A percentile compares a stretch with the other conserved stretches of the same genome.
These are phyloP conservation scores for Epizoanthus stellaris DNA, from an alignment of 92 coral and sea anemone species.

Conservation along the genomic window DNA sequence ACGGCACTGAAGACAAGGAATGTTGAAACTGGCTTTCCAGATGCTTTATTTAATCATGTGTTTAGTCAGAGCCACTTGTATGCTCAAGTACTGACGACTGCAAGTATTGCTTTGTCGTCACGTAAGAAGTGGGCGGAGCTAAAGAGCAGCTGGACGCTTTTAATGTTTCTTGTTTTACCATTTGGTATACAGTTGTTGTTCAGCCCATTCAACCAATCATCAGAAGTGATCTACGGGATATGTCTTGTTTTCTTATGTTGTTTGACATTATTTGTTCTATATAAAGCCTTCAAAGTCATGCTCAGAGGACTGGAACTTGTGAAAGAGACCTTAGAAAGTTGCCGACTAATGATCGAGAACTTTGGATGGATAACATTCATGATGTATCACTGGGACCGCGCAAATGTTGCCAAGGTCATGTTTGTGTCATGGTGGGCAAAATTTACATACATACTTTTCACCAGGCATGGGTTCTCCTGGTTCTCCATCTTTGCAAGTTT, in stretches of 20 bases:
- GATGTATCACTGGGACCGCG: slow-evolving; percentile 73
- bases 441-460: slow-evolving; percentile 40
- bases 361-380: slow-evolving; percentile 83
- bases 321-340: slow-evolving; percentile 51
- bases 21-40: slow-evolving; percentile 21
- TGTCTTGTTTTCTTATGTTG: slow-evolving; percentile 61
- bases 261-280: slow-evolving; percentile 49
- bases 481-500: slow-evolving; percentile 64
- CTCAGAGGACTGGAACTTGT: slow-evolving; percentile 48
- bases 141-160: slow-evolving; percentile 64
- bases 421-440: slow-evolving; percentile 81
- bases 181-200: slow-evolving; percentile 68
- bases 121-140: slow-evolving; percentile 70
- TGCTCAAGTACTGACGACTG: slow-evolving; percentile 75
- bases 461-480: slow-evolving; percentile 43
- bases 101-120: slow-evolving; percentile 75
- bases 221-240: slow-evolving; percentile 58
- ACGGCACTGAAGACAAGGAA: slow-evolving; percentile 25
- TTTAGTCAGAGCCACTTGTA: slow-evolving; percentile 74
- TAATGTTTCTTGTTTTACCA: slow-evolving; percentile 67
- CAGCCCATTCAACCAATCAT: slow-evolving; percentile 57
- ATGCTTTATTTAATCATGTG: slow-evolving; percentile 43
- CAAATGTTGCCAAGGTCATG: slow-evolving; percentile 69
- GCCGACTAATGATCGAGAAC: slow-evolving; percentile 54
- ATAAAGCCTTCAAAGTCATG: slow-evolving; percentile 64